Evolutionary conservation across 2,888 invertebrate genomes (phyloP), one percentile per base, ranked within the genome.

Genomic region (Ectemnius lituratus): DNA sequence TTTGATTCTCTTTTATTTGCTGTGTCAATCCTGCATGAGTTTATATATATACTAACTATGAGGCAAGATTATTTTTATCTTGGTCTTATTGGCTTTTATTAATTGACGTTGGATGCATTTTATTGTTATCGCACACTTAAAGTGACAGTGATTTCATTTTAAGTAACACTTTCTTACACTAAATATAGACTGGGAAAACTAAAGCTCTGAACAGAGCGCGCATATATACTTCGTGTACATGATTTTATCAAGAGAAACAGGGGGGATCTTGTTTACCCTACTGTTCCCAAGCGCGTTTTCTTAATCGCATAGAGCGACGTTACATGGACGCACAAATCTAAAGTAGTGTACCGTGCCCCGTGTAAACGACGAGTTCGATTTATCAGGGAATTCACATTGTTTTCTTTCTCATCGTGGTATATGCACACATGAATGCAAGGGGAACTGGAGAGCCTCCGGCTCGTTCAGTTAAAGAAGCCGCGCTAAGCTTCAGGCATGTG

Each of bases 231-330:
- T 57, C 60, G 73, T 60, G 73, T 60, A 18, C 49, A 18, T 6
- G 65, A 73, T 76, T 75, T 81, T 81, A 81, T 81, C 79, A 70
- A 8, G 20, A 23, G 27, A 59, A 75, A 71, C 67, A 65, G 57
- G 73, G 74, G 76, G 74, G 66, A 67, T 46, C 76, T 76, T 80
- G 82, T 80, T 82, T 82, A 78, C 72, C 66, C 62, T 23, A 23
- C 23, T 64, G 16, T 59, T 67, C 62, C 56, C 57, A 37, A 37
- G 37, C 65, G 59, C 62, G 56, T 63, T 69, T 62, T 58, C 59
- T 74, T 81, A 78, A 81, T 79, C 73, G 45, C 68, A 70, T 63
- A 49, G 56, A 76, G 27, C 14, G 52, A 72, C 52, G 49, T 47
- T 68, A 56, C 64, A 73, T 47, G 49, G 56, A 64, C 59, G 62